Base-by-base conservation (phyloP, 2,888 invertebrate species). In the Rotaria socialis region DNA sequence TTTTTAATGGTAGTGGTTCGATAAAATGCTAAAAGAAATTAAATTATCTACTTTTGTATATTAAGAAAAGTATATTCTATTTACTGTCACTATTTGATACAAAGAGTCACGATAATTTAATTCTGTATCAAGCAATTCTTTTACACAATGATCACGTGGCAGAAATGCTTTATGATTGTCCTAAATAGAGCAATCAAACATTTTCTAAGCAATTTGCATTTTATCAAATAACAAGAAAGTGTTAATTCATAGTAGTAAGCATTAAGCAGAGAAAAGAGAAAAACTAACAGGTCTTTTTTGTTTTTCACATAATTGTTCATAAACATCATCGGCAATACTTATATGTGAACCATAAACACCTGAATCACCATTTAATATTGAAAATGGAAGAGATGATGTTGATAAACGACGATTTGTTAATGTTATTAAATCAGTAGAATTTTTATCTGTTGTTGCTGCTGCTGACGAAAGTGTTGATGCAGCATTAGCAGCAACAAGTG, bases 71-170 rank as follows among this genome's bases (percentile, higher is more conserved):
- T 35, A 2, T 35, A 35, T n/a, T 43, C 24, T 24, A 47, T 6
- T 47, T 80, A 80, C 80, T 11, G 80, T 47, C 5, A 80, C 80
- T 14, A 80, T 80, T 43, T 43, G 47, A 47, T 47, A 24, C n/a
- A 80, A 80, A 47, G 80, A 80, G 47, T 80, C 80, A 24, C 80
- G 80, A 47, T 80, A 80, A 47, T 80, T 80, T 11, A 47, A 43
- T 80, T 80, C 80, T 14, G 80, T 80, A 80, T 80, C 80, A 10
- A 80, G 47, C 47, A 80, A 80, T 14, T 80, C 80, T 80, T 80
- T 80, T 4, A 80, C 80, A 80, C 47, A 43, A 80, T 80, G 80
- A 80, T 80, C 80, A 80, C 80, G 80, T n/a, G 80, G 80, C n/a
- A 80, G 47, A n/a, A 80, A 80, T 80, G 47, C 47, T 80, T n/a